Evolutionary conservation across 2,888 invertebrate species (phyloP).

Genomic region (Disparrhopalites patrizii): DNA sequence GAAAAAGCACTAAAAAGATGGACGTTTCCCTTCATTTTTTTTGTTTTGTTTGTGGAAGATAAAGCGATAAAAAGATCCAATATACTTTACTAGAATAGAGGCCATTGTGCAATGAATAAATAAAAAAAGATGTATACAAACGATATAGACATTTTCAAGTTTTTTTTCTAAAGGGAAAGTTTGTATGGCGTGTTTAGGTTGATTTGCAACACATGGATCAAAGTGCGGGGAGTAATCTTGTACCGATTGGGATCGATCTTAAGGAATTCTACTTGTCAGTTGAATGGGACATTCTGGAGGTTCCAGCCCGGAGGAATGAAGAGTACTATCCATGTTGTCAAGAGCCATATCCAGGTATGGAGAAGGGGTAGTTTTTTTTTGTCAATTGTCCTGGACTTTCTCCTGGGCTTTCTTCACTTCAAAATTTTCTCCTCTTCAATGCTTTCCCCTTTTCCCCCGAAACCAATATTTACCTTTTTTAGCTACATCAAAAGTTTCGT

Average conservation of each 20-base stretch:
- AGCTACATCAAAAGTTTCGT: no score
- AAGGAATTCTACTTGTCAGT: constrained; percentile 94
- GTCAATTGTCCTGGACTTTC: background rate
- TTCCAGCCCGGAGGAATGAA: constrained; percentile 84
- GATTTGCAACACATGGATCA: constrained; percentile 85
- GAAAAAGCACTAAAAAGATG: background rate
- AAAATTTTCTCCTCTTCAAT: background rate
- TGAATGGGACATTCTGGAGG: constrained; percentile 96
- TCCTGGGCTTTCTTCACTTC: background rate
- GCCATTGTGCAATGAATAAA: no score
- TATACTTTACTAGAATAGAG: no score
- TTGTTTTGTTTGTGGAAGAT: no score
- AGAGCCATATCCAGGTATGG: constrained; percentile 80
- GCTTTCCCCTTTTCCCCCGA: background rate
- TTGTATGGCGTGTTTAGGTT: constrained; percentile 58
- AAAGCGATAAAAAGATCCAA: no score
- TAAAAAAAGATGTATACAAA: background rate
- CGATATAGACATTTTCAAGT: background rate
- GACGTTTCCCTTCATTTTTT: background rate
- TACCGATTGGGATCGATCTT: constrained; percentile 84
- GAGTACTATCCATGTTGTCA: constrained; percentile 74
- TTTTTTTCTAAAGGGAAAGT: background rate
- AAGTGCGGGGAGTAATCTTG: constrained; percentile 75
- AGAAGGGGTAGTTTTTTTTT: background rate
- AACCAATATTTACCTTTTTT: no score